Conservation (phyloP, 2,888 invertebrate genomes). For the Drosophila nigricruria region DNA sequence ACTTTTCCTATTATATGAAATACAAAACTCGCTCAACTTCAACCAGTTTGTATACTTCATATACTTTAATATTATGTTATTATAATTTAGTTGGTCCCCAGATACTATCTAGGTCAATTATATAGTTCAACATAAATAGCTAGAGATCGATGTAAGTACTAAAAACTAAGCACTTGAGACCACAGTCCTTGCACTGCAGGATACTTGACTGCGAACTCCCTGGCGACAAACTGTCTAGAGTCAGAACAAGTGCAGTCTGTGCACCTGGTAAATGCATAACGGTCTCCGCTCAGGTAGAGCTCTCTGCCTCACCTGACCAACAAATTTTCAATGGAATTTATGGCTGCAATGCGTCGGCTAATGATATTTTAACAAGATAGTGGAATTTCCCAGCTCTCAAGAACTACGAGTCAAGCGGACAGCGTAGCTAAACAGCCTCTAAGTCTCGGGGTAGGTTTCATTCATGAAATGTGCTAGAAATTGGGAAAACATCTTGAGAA, state of each 20-base stretch:
- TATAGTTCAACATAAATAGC: conserved; percentile 1
- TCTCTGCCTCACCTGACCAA: conserved; percentile 23
- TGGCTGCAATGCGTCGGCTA: conserved; percentile 63
- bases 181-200: conserved; percentile 70
- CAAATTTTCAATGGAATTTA: conserved; percentile 67
- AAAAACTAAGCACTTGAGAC: conserved; percentile 71
- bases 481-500: conserved; percentile 14
- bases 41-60: too few relatives aligned
- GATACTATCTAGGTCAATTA: conserved; percentile 1
- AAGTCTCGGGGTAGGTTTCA: conserved; percentile 39
- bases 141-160: conserved; percentile 21
- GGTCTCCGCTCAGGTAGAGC: conserved; percentile 55
- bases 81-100: background rate
- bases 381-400: conserved; percentile 69
- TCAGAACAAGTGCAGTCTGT: conserved; percentile 58
- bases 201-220: conserved; percentile 13
- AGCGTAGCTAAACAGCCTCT: conserved; percentile 25
- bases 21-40: too few relatives aligned
- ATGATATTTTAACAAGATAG: conserved; percentile 84
- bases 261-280: conserved; percentile 65
- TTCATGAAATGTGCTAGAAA: conserved; percentile 64
- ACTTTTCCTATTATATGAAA: too few relatives aligned
- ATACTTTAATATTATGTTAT: too few relatives aligned
- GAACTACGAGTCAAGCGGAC: conserved; percentile 31
- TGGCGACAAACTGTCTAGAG: conserved; percentile 80